A percentile compares a stretch with the other conserved stretches of the same genome.
Evolutionary conservation across 1,140 invertebrate genomes (phyloP).

Genomic region (Sinonovacula constricta): DNA sequence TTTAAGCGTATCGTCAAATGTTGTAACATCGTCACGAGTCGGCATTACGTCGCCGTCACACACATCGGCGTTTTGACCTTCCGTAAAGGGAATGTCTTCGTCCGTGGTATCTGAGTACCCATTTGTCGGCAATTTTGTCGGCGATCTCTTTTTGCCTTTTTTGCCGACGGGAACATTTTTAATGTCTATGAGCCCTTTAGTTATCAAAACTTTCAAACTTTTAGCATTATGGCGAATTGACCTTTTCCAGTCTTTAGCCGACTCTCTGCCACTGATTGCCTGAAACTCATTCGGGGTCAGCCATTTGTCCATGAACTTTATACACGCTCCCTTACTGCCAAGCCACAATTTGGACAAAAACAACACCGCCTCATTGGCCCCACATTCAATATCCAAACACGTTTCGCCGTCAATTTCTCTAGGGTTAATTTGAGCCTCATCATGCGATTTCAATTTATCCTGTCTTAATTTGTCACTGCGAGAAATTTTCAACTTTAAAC

Average conservation of each 20-base stretch:
- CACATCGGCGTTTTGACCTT: no score
- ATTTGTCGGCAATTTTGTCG: background rate
- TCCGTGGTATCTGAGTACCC: no score
- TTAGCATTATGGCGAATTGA: slow-evolving; percentile 80
- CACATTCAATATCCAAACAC: slow-evolving; percentile 79
- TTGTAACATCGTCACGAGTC: no score
- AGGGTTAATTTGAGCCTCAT: slow-evolving; percentile 74
- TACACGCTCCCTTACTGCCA: slow-evolving; percentile 79
- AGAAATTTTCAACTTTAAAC: background rate
- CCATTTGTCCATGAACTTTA: slow-evolving; percentile 77
- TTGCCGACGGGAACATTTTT: slow-evolving; percentile 62
- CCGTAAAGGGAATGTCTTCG: no score
- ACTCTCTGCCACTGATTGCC: slow-evolving; percentile 79
- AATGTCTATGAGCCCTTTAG: slow-evolving; percentile 79
- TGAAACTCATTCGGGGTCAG: slow-evolving; percentile 81
- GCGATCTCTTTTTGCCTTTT: slow-evolving; percentile 2
- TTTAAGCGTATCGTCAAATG: no score
- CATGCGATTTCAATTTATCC: slow-evolving; percentile 9
- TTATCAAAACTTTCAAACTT: slow-evolving; percentile 79
- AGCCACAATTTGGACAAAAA: slow-evolving; percentile 78
- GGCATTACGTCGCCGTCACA: no score
- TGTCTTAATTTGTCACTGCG: no score
- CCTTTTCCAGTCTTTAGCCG: slow-evolving; percentile 81
- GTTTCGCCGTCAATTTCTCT: slow-evolving; percentile 75
- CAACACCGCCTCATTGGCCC: slow-evolving; percentile 76